These are phyloP conservation scores for Bucco capensis DNA, from an alignment of 2,113 vertebrate genomes.

Conservation along the genomic window DNA sequence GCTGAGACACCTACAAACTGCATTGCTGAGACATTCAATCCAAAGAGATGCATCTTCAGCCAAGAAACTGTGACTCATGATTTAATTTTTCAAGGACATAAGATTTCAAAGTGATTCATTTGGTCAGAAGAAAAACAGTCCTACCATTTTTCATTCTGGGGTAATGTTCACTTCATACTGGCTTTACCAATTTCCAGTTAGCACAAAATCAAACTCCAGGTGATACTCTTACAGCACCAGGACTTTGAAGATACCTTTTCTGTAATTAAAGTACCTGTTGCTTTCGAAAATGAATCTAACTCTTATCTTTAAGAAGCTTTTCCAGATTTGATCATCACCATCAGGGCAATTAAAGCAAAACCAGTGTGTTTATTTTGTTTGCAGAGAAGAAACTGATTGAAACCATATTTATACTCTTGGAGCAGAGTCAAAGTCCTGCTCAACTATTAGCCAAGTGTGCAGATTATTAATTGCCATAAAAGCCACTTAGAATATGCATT, in stretches of 20 bases:
- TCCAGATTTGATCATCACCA: background rate
- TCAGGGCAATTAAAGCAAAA: constrained; percentile 3
- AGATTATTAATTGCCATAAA: constrained; percentile 57
- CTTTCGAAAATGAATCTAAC: background rate
- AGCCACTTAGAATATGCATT: constrained; percentile 17
- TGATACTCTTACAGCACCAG: background rate
- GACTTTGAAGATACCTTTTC: background rate
- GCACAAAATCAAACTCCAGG: background rate
- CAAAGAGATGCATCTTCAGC: constrained; percentile 24
- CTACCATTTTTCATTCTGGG: background rate
- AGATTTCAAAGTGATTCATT: constrained; percentile 47
- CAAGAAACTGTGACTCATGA: constrained; percentile 45
- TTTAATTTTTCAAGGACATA: constrained; percentile 26
- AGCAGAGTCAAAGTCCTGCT: constrained; percentile 28
- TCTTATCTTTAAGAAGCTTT: background rate
- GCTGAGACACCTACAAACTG: constrained; percentile 37
- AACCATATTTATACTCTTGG: constrained; percentile 9
- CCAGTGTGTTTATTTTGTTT: background rate
- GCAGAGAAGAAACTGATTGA: constrained; percentile 21
- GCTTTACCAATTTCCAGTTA: background rate
- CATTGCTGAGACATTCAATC: constrained; percentile 15
- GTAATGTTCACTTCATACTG: background rate
- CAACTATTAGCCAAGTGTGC: constrained; percentile 17
- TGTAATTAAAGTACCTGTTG: background rate
- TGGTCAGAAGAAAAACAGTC: constrained; percentile 10